phyloP scores from a whole-genome alignment of 35 echinoderm and acorn worm genomes.

The Lytechinus pictus region DNA sequence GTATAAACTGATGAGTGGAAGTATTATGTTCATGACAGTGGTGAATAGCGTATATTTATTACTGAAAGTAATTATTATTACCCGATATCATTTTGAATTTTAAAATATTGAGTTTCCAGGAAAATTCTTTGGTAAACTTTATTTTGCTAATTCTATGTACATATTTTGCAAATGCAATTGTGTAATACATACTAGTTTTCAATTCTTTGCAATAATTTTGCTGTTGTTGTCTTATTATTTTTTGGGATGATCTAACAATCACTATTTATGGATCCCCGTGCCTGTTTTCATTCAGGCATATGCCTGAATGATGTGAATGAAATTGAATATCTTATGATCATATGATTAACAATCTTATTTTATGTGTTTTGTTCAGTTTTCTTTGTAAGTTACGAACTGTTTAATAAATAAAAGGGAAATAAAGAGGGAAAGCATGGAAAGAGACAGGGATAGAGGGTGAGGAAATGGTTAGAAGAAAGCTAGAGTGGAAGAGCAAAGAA shows the following conservation, averaged over 20 bases:
- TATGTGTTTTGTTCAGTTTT: not conserved
- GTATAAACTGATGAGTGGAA: not conserved
- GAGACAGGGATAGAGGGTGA: not conserved
- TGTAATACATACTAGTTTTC: not conserved
- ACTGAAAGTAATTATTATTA: not conserved
- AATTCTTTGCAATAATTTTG: not conserved
- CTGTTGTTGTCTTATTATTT: not conserved
- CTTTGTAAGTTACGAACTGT: too few species aligned
- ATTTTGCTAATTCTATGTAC: not conserved
- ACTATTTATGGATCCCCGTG: too few species aligned
- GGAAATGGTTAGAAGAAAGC: not conserved
- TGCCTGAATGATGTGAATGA: slow-evolving; percentile 2
- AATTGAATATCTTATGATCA: not conserved
- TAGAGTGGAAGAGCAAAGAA: not conserved
- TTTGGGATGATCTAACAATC: not conserved
- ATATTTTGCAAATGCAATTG: not conserved
- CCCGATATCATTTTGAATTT: not conserved
- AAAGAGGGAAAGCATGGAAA: not conserved
- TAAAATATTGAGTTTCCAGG: not conserved
- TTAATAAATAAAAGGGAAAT: not conserved
- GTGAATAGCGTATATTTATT: not conserved
- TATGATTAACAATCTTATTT: not conserved
- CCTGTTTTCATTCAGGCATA: too few species aligned
- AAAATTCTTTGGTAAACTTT: not conserved
- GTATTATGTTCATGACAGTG: not conserved